These are phyloP conservation scores for Talpa occidentalis DNA, from an alignment of 2,113 vertebrate genomes.

Conservation along the genomic window DNA sequence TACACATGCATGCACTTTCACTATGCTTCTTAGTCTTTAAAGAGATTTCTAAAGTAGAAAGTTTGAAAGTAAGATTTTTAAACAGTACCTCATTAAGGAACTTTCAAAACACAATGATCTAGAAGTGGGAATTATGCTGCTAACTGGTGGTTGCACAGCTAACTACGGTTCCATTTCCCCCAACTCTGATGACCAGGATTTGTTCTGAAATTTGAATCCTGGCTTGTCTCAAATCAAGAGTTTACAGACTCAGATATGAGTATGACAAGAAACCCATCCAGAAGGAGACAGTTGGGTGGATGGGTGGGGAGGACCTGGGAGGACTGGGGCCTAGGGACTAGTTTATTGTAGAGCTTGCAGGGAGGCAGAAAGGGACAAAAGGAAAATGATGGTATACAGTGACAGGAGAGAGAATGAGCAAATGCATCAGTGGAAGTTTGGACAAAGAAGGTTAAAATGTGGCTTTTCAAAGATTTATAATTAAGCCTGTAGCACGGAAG, in stretches of 20 bases:
- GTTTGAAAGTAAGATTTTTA: constrained; percentile 30
- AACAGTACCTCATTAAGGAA: not conserved
- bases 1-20: not conserved
- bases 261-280: not conserved
- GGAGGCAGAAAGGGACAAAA: not conserved
- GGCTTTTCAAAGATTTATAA: not conserved
- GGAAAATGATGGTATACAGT: not conserved
- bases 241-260: not conserved
- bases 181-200: not conserved
- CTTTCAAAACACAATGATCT: constrained; percentile 14
- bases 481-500: not conserved
- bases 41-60: constrained; percentile 17
- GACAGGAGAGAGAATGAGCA: not conserved
- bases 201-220: not conserved
- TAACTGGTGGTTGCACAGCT: not conserved
- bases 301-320: too few species aligned
- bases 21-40: constrained; percentile 21
- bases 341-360: not conserved
- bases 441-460: not conserved
- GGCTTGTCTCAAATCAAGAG: not conserved
- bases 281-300: not conserved
- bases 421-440: not conserved
- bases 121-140: not conserved
- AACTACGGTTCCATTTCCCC: not conserved
- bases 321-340: not conserved